A percentile compares a stretch with the other conserved stretches of the same genome.
Evolutionary conservation across 2,113 vertebrate species (phyloP).

Genomic region (Xenopus laevis): DNA sequence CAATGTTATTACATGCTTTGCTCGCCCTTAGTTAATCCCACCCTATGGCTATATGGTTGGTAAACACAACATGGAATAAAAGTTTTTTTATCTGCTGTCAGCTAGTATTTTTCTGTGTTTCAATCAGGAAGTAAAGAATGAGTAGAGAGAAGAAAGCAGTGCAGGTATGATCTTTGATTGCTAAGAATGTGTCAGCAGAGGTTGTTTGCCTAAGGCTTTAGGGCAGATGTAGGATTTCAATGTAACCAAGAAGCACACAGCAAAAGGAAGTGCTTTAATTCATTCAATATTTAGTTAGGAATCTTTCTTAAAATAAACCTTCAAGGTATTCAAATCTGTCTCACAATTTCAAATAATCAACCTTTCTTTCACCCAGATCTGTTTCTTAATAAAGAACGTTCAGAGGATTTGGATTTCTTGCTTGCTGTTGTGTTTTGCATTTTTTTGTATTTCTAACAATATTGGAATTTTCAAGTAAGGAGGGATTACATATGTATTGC

Average conservation of each 20-base stretch:
- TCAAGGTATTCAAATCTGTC: constrained; percentile 55
- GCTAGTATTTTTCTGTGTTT: background rate
- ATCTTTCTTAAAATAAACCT: constrained; percentile 55
- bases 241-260: constrained; percentile 53
- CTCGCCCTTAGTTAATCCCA: background rate
- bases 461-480: no score
- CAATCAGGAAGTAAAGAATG: background rate
- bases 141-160: background rate
- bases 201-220: constrained; percentile 61
- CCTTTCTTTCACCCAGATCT: constrained; percentile 48
- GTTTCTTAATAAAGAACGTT: background rate
- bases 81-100: background rate
- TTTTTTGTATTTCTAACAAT: no score
- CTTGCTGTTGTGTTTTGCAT: no score
- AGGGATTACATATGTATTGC: no score
- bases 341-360: constrained; percentile 67
- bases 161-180: constrained; percentile 45
- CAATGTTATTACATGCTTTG: background rate
- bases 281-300: constrained; percentile 64
- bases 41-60: background rate
- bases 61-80: background rate
- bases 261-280: constrained; percentile 63
- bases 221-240: constrained; percentile 54
- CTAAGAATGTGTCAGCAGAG: constrained; percentile 55
- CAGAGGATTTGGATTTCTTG: no score